Base-by-base conservation (phyloP, 2,797 vertebrate genomes). In the Ptychobarbus kaznakovi region DNA sequence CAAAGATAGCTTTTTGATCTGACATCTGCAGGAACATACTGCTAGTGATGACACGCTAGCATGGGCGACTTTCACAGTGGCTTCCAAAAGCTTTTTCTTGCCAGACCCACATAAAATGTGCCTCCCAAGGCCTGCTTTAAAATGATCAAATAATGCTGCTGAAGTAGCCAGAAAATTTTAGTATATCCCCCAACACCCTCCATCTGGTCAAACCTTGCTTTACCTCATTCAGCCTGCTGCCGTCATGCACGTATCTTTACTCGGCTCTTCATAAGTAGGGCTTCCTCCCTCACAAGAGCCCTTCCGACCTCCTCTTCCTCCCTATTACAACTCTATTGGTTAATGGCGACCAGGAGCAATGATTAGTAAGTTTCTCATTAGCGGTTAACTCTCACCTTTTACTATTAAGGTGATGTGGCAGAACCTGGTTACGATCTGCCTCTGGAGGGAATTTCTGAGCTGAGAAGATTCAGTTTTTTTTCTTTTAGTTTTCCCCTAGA, bases 91-190 rank as follows among this genome's bases (percentile, higher is more conserved):
- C 78, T 80, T 84, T 86, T 86, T 87, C 80, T 82, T 82, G 88
- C 78, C 42, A 38, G 49, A 35, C 15, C 28, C 84, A 84, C 78
- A 87, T 86, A 83, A 72, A 77, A 82, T 85, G 82, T 65, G 69
- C 3, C 51, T 86, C 89, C 89, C 51, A 75, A 58, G 86, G 82
- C 76, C 86, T 84, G 46, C 68, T 88, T 88, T 66, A 81, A 82
- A 72, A 85, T 77, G 84, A 91, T 90, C 84, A 84, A 89, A 90
- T 88, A 89, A 89, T 82, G 73, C 58, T 32, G 18, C 76, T 80
- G 85, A 80, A 90, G 79, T 77, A 78, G 86, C 86, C 86, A 86
- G 86, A 85, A 86, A 82, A 89, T 90, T 74, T 88, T 88, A 89
- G 89, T 89, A 88, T 16, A 80, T 82, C 86, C 83, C 86, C 83